A percentile compares a stretch with the other conserved stretches of the same genome.
phyloP scores from a whole-genome alignment of 2,888 invertebrate species.

The Mesorhabditis sp. region DNA sequence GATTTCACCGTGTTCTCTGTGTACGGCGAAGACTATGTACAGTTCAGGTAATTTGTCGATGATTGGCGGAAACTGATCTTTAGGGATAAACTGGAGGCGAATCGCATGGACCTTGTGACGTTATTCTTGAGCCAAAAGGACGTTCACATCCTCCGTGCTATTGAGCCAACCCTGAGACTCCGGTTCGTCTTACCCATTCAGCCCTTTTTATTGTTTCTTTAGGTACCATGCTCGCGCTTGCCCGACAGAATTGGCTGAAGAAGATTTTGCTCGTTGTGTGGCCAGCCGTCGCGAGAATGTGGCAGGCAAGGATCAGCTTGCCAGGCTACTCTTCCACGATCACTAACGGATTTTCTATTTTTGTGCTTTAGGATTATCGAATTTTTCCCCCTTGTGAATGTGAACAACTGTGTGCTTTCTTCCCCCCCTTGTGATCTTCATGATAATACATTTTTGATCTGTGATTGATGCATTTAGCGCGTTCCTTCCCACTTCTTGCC shows the following conservation, averaged over 20 bases:
- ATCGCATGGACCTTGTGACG: slow-evolving; percentile 39
- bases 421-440: no score
- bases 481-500: no score
- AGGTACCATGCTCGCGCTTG: slow-evolving; percentile 46
- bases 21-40: slow-evolving; percentile 74
- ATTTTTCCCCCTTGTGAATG: no score
- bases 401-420: no score
- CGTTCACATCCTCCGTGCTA: slow-evolving; percentile 50
- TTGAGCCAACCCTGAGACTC: slow-evolving; percentile 51
- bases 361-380: no score
- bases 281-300: slow-evolving; percentile 45
- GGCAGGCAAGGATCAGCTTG: slow-evolving; percentile 52
- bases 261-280: slow-evolving; percentile 44
- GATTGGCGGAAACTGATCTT: slow-evolving; percentile 4
- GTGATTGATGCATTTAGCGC: no score
- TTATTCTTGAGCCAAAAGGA: slow-evolving; percentile 45
- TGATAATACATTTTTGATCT: no score
- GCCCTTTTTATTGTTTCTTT: slow-evolving; percentile 2
- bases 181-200: slow-evolving; percentile 23
- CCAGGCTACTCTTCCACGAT: slow-evolving; percentile 44
- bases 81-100: slow-evolving; percentile 19
- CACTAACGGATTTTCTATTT: slow-evolving; percentile 11
- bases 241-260: slow-evolving; percentile 35
- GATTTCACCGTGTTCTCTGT: slow-evolving; percentile 75
- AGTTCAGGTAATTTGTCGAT: slow-evolving; percentile 25